Conservation (phyloP, 2,797 vertebrate genomes). For the Agapornis canus region DNA sequence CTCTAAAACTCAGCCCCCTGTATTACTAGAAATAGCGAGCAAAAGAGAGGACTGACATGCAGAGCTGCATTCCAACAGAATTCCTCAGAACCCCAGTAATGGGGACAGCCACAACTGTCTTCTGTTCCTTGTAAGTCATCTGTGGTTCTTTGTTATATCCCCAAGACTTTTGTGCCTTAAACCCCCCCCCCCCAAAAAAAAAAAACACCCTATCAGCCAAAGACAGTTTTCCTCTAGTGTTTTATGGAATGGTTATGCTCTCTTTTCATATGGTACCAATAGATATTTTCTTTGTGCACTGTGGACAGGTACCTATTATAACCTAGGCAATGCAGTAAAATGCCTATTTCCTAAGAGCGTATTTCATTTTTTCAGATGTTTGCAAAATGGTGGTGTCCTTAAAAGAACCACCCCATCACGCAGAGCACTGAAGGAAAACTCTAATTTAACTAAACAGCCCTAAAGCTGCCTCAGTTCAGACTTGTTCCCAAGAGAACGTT, state of each 20-base stretch:
- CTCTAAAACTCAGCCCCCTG: background rate
- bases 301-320: background rate
- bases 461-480: conserved; percentile 55
- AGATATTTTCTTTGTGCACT: background rate
- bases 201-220: background rate
- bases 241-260: background rate
- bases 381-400: conserved; percentile 29
- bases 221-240: background rate
- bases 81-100: background rate
- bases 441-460: conserved; percentile 50
- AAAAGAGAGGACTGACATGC: background rate
- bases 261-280: background rate
- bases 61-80: background rate
- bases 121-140: background rate
- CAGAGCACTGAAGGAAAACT: conserved; percentile 35
- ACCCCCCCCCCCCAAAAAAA: too few species aligned
- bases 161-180: background rate
- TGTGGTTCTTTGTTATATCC: background rate
- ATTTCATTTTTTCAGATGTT: background rate
- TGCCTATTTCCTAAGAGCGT: background rate
- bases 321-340: background rate
- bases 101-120: background rate
- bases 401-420: conserved; percentile 14
- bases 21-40: background rate
- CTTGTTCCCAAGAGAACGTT: conserved; percentile 59